These are phyloP conservation scores for Bungarus multicinctus DNA, from an alignment of 2,113 vertebrate species.

Conservation along the genomic window DNA sequence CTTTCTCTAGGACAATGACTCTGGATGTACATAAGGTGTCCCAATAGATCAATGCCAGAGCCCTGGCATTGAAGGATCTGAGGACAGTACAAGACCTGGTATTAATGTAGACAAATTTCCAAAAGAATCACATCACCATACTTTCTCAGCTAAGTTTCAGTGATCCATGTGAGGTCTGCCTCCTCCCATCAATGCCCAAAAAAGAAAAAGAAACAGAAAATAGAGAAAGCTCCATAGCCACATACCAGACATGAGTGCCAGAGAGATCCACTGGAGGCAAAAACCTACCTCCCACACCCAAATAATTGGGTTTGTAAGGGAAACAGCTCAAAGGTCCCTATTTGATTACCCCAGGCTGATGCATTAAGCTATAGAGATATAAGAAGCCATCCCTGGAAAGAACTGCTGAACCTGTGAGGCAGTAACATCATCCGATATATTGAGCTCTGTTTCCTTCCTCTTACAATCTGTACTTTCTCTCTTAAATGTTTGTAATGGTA, in stretches of 20 bases:
- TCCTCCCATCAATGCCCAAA: not conserved
- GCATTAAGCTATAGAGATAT: not conserved
- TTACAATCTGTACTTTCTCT: slow-evolving; percentile 29
- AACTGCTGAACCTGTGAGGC: not conserved
- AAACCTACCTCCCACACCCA: not conserved
- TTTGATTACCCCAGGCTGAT: not conserved
- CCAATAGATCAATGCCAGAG: not conserved
- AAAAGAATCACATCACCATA: not conserved
- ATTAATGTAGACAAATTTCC: not conserved
- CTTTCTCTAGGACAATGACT: not conserved
- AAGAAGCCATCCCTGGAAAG: not conserved
- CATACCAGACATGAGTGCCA: not conserved
- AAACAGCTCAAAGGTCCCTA: not conserved
- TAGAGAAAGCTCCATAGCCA: not conserved
- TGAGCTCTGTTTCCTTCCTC: slow-evolving; percentile 29
- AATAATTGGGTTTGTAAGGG: not conserved
- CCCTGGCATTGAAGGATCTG: not conserved
- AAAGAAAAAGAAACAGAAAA: not conserved
- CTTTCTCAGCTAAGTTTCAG: not conserved
- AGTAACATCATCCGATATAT: slow-evolving; percentile 13
- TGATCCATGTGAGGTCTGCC: not conserved
- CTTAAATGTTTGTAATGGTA: slow-evolving; percentile 41
- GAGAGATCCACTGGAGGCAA: not conserved
- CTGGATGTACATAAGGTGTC: not conserved
- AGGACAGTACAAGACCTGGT: not conserved